Evolutionary conservation across 2,888 invertebrate species (phyloP).

Genomic region (Saturnia pavonia): DNA sequence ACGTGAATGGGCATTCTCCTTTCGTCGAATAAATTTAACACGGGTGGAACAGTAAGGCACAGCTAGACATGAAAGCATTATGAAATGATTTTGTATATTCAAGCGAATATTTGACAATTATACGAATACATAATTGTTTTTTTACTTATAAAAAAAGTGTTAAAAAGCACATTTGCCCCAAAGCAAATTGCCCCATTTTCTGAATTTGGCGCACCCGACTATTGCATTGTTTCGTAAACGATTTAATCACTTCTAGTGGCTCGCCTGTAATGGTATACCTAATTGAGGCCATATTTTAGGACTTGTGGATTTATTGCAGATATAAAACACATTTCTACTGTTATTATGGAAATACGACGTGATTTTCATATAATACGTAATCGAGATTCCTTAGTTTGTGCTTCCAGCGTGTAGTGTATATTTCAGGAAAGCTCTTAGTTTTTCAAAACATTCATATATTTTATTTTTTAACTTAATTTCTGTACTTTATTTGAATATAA

Average conservation of each 20-base stretch:
- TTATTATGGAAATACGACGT: neutral
- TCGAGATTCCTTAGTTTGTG: neutral
- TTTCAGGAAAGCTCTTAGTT: no score
- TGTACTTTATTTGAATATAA: no score
- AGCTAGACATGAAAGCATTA: neutral
- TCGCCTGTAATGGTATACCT: conserved; percentile 5
- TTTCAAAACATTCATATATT: no score
- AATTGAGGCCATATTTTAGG: conserved; percentile 15
- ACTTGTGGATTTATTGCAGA: conserved; percentile 12
- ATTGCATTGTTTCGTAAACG: conserved; percentile 15
- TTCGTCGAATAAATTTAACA: no score
- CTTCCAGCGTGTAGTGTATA: no score
- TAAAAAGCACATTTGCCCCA: neutral
- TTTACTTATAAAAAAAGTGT: neutral
- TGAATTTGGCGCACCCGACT: conserved; percentile 4
- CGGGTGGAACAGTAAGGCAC: no score
- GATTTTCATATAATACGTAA: neutral
- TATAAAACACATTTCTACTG: conserved; percentile 4
- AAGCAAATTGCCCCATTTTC: neutral
- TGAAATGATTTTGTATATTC: neutral
- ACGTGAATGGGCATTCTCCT: no score
- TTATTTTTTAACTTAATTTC: no score
- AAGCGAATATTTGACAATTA: neutral
- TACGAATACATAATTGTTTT: neutral
- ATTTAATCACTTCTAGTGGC: conserved; percentile 10